Percentiles rank a stretch among this genome's conserved stretches.
These are phyloP conservation scores for Microchrysa polita DNA, from an alignment of 2,888 invertebrate species.

Conservation along the genomic window DNA sequence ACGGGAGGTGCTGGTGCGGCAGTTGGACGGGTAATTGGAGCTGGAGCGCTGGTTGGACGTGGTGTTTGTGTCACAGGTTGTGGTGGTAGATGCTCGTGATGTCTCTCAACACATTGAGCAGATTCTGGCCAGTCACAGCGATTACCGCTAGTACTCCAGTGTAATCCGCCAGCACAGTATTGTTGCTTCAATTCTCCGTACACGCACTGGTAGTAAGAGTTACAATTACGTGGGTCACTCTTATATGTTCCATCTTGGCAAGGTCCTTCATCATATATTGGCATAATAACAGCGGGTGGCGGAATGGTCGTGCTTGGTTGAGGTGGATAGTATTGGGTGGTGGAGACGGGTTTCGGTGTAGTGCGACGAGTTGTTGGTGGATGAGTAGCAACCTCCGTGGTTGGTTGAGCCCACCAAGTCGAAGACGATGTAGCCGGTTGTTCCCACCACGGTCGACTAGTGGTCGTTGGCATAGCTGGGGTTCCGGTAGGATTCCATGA, in stretches of 20 bases:
- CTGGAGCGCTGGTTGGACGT: constrained; percentile 53
- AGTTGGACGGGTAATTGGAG: constrained; percentile 59
- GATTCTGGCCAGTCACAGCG: constrained; percentile 84
- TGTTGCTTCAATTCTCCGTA: constrained; percentile 76
- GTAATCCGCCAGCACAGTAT: constrained; percentile 81
- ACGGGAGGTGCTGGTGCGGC: constrained; percentile 55
- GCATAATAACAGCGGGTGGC: constrained; percentile 65
- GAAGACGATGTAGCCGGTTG: constrained; percentile 58
- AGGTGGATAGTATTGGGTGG: constrained; percentile 54
- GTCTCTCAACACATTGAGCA: constrained; percentile 70
- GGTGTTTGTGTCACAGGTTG: constrained; percentile 56
- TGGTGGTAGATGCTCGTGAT: constrained; percentile 59
- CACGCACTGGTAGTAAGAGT: constrained; percentile 80
- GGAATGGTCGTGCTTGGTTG: constrained; percentile 61
- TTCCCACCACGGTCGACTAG: constrained; percentile 57
- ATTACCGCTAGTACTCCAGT: constrained; percentile 75
- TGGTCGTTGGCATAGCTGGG: constrained; percentile 50
- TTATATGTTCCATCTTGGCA: constrained; percentile 67
- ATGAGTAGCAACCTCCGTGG: constrained; percentile 53
- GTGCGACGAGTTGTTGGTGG: constrained; percentile 56
- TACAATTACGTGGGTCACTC: constrained; percentile 76
- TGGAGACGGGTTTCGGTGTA: constrained; percentile 52
- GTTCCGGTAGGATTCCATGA: constrained; percentile 54
- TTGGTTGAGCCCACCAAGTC: constrained; percentile 64
- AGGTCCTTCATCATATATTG: constrained; percentile 57